phyloP scores from a whole-genome alignment of 2,888 invertebrate genomes.

The Ceraclea dissimilis region DNA sequence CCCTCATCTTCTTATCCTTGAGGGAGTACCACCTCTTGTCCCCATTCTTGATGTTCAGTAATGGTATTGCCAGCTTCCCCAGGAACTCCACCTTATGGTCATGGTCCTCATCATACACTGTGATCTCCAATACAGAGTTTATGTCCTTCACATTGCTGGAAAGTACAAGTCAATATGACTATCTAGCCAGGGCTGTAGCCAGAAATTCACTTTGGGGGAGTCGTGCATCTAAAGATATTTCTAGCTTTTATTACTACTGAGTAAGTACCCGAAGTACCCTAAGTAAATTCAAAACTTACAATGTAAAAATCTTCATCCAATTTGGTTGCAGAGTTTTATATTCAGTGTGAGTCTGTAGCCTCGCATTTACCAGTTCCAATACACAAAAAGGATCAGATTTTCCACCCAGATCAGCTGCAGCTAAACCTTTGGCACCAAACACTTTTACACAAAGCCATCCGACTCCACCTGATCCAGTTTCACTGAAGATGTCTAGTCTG shows the following conservation, averaged over 20 bases:
- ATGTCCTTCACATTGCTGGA: slow-evolving; percentile 89
- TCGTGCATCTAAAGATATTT: too few species aligned
- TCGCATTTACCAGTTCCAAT: slow-evolving; percentile 86
- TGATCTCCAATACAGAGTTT: slow-evolving; percentile 87
- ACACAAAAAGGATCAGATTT: slow-evolving; percentile 99
- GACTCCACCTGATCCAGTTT: slow-evolving; percentile 59
- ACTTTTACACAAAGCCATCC: slow-evolving; percentile 95
- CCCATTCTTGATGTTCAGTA: slow-evolving; percentile 78
- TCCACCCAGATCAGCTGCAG: slow-evolving; percentile 92
- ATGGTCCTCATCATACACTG: slow-evolving; percentile 95
- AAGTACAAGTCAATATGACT: slow-evolving; percentile 24
- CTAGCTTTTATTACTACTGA: too few species aligned
- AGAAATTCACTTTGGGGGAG: too few species aligned
- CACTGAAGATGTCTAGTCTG: slow-evolving; percentile 33
- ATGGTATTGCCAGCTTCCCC: slow-evolving; percentile 84
- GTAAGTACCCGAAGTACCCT: background rate
- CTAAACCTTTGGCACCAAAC: slow-evolving; percentile 73
- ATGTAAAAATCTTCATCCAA: slow-evolving; percentile 98
- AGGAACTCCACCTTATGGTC: slow-evolving; percentile 98
- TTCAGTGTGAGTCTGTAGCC: slow-evolving; percentile 96
- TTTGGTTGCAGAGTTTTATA: slow-evolving; percentile 94
- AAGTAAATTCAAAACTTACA: slow-evolving; percentile 65
- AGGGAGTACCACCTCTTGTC: slow-evolving; percentile 94
- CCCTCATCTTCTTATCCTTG: slow-evolving; percentile 89
- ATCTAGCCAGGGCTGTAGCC: too few species aligned